These are phyloP conservation scores for Pseudomyrmex dendroicus DNA, from an alignment of 1,140 invertebrate species.

Conservation along the genomic window DNA sequence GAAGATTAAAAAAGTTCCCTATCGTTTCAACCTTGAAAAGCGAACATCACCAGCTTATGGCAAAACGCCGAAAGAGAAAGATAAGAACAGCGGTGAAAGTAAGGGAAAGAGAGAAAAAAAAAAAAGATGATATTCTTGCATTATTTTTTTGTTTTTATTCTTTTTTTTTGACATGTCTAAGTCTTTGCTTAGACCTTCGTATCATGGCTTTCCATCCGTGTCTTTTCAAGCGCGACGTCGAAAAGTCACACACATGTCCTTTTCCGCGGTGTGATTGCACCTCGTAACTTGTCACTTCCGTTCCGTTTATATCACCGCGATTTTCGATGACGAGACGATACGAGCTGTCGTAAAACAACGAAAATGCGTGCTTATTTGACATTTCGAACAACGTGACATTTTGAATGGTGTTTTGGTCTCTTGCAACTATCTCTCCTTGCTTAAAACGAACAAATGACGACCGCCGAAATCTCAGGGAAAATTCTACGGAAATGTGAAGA, in stretches of 20 bases:
- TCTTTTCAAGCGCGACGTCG: background rate
- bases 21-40: conserved; percentile 51
- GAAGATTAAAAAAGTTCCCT: conserved; percentile 62
- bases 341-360: conserved; percentile 12
- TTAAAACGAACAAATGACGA: background rate
- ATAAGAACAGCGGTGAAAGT: background rate
- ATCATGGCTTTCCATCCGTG: conserved; percentile 18
- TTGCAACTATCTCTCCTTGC: too few species aligned
- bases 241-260: background rate
- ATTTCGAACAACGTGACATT: conserved; percentile 37
- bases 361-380: conserved; percentile 28
- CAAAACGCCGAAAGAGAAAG: background rate
- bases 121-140: too few species aligned
- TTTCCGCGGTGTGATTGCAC: conserved; percentile 2
- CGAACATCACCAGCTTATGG: conserved; percentile 10
- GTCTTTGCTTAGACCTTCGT: conserved; percentile 9
- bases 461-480: conserved; percentile 13
- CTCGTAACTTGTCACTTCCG: conserved; percentile 28
- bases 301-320: background rate
- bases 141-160: too few species aligned
- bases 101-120: conserved; percentile 10
- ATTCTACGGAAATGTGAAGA: conserved; percentile 7
- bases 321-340: conserved; percentile 20
- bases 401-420: background rate
- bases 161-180: conserved; percentile 26